Evolutionary conservation across 1,140 invertebrate genomes (phyloP).

Genomic region (Solenopsis invicta): DNA sequence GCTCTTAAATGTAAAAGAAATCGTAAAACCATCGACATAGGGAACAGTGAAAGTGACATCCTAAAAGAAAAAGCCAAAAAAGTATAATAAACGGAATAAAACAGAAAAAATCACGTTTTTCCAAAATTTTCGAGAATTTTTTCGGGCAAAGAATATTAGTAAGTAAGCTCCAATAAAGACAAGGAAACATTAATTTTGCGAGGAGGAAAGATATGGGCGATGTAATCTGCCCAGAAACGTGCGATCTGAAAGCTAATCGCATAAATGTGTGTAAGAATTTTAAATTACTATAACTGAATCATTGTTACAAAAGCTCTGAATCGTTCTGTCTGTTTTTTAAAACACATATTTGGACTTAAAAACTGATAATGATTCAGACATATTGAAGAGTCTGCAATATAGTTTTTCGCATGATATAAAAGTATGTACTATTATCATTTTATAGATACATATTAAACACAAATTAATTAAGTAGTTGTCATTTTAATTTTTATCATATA

Average conservation of each 20-base stretch:
- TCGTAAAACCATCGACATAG: too few species aligned
- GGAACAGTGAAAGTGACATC: too few species aligned
- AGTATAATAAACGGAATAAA: too few species aligned
- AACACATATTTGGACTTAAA: background rate
- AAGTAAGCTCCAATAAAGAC: too few species aligned
- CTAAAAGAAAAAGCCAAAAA: too few species aligned
- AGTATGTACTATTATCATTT: background rate
- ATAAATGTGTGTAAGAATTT: background rate
- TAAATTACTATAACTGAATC: background rate
- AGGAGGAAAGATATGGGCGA: background rate
- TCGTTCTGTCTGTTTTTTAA: background rate
- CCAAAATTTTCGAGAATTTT: too few species aligned
- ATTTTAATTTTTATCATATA: too few species aligned
- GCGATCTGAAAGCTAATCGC: background rate
- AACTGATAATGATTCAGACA: background rate
- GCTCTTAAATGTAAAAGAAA: too few species aligned
- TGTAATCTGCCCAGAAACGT: background rate
- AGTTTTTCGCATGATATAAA: background rate
- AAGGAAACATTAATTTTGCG: background rate
- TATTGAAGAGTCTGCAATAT: background rate
- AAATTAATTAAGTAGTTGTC: too few species aligned
- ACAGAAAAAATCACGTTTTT: too few species aligned
- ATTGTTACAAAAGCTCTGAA: background rate
- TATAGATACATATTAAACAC: too few species aligned
- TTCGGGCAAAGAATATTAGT: too few species aligned